A percentile compares a stretch with the other conserved stretches of the same genome.
Evolutionary conservation across 1,140 invertebrate species (phyloP).

Genomic region (Maniola jurtina): DNA sequence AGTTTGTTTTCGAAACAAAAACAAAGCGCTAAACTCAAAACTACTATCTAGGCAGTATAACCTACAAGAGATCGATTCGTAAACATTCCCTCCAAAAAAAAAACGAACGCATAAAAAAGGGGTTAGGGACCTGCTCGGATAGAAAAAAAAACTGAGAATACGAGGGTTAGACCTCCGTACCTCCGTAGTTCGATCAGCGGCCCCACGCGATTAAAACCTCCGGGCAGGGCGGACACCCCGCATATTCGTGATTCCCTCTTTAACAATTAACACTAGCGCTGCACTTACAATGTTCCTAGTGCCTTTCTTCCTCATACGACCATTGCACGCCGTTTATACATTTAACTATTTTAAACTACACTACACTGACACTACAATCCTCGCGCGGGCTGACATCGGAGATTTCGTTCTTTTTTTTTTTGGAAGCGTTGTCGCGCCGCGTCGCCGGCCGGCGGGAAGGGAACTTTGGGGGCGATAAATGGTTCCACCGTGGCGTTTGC

Average conservation of each 20-base stretch:
- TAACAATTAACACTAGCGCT: slow-evolving; percentile 61
- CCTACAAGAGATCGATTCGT: slow-evolving; percentile 37
- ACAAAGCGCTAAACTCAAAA: slow-evolving; percentile 10
- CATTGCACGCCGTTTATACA: slow-evolving; percentile 73
- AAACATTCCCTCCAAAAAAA: slow-evolving; percentile 67
- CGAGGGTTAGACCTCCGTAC: slow-evolving; percentile 71
- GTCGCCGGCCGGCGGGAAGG: slow-evolving; percentile 61
- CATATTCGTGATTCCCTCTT: slow-evolving; percentile 49
- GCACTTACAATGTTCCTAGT: slow-evolving; percentile 75
- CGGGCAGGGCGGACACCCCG: slow-evolving; percentile 61
- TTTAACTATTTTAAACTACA: slow-evolving; percentile 75
- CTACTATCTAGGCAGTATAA: slow-evolving; percentile 12
- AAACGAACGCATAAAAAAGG: slow-evolving; percentile 54
- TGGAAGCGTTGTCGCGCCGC: slow-evolving; percentile 60
- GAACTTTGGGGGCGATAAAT: slow-evolving; percentile 34
- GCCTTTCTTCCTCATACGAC: slow-evolving; percentile 76
- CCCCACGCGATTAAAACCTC: slow-evolving; percentile 60
- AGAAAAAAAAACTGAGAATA: slow-evolving; percentile 63
- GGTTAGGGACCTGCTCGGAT: slow-evolving; percentile 66
- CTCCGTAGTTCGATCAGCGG: slow-evolving; percentile 64
- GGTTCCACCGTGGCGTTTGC: slow-evolving; percentile 37
- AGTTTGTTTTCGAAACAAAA: slow-evolving; percentile 18
- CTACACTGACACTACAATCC: slow-evolving; percentile 65
- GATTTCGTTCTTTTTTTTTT: slow-evolving; percentile 65
- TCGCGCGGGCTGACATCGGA: slow-evolving; percentile 66